Percentiles rank a stretch among this genome's conserved stretches.
These are phyloP conservation scores for Drosophila neonasuta DNA, from an alignment of 2,888 invertebrate genomes.

Conservation along the genomic window DNA sequence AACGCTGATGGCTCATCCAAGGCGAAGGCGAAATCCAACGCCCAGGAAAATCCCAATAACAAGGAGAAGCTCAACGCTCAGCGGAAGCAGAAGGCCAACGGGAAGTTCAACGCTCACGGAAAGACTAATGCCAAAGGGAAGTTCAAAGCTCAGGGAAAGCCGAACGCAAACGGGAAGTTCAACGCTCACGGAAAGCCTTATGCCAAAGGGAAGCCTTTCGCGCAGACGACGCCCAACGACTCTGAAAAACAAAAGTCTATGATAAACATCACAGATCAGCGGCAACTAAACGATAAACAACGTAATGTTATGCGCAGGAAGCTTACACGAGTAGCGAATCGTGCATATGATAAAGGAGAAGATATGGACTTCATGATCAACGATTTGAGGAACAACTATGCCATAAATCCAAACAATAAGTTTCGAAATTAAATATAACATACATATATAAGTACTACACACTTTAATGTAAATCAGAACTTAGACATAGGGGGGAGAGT, in stretches of 20 bases:
- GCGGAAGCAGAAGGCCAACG: too few species aligned
- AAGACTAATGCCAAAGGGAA: neutral
- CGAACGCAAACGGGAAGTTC: too few species aligned
- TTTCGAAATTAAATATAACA: slow-evolving; percentile 55
- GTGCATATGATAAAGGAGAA: accelerated
- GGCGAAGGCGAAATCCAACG: neutral
- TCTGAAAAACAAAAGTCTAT: neutral
- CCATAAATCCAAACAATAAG: slow-evolving; percentile 1
- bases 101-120: too few species aligned
- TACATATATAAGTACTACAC: slow-evolving; percentile 65
- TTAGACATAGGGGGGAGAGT: slow-evolving; percentile 63
- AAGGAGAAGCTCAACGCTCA: neutral
- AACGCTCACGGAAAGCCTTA: too few species aligned
- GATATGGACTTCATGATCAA: neutral
- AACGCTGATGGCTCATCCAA: neutral
- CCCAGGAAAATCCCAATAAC: neutral
- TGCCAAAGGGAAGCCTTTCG: too few species aligned
- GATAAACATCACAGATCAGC: neutral
- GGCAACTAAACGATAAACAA: slow-evolving; percentile 38
- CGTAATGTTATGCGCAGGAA: slow-evolving; percentile 57
- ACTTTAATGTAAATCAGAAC: slow-evolving; percentile 69
- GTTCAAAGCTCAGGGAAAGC: neutral
- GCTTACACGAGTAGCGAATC: slow-evolving; percentile 28
- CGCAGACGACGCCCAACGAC: too few species aligned
- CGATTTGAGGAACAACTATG: slow-evolving; percentile 25